Evolutionary conservation across 2,888 invertebrate genomes (phyloP), one percentile per base, ranked within the genome.

Genomic region (Unio pictorum): DNA sequence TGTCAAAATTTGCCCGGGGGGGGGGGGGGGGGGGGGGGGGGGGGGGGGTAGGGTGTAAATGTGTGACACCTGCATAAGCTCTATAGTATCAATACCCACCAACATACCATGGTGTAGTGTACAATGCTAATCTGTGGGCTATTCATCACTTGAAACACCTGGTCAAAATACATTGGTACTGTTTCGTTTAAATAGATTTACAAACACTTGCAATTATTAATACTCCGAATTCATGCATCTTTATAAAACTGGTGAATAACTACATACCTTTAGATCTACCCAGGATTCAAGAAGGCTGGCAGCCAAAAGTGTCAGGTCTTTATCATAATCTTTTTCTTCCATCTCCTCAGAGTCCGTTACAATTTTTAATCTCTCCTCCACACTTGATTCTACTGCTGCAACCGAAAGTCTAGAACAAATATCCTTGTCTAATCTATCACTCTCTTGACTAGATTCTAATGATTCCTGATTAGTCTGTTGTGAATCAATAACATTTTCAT

Each of bases 281-380:
- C 96, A 96, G 71, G 93, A 92, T 64, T 93, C 93, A 66, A 96
- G 86, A 58, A 96, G 90, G 81, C 93, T 85, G 56, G 84, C 76
- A 18, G 92, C 91, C 67, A 90, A 76, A 3, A 74, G 76, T 6
- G 80, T 75, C 20, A 90, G 70, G 34, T 81, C 81, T 4, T 69
- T 72, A n/a, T 74, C 74, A 23, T 67, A 73, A 17, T 67, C 66
- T n/a, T 67, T 64, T 28, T 68, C 34, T 58, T 72, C 72, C 20
- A 72, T 61, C 30, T 75, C 75, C 30, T 67, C 71, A 23, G 67
- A 67, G 5, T 68, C 66, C 15, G 76, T 75, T 18, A 79, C 79
- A 67, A 66, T 67, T 62, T 62, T 73, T 67, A 28, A 59, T 73
- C 18, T 73, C 61, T 23, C 34, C 55, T 45, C 45, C 71, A 4